Conservation (phyloP, 2,888 invertebrate species). For the Odontomyia ornata region DNA sequence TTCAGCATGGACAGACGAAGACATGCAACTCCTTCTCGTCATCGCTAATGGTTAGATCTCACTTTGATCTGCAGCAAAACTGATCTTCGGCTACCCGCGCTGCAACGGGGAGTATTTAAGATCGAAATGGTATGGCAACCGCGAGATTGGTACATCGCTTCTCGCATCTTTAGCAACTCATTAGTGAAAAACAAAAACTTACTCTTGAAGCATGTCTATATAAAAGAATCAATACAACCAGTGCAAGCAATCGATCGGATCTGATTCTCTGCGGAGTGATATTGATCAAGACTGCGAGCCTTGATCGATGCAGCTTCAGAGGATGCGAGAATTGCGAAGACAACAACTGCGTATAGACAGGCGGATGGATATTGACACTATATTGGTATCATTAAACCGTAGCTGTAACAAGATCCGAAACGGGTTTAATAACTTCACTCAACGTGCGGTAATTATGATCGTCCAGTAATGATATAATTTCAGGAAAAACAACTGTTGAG, state of each 20-base stretch:
- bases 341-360: not conserved
- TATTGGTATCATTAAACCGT: constrained; percentile 22
- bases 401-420: constrained; percentile 31
- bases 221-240: not conserved
- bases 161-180: not conserved
- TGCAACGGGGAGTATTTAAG: not conserved
- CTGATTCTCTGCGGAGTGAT: not conserved
- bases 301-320: not conserved
- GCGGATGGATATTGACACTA: not conserved
- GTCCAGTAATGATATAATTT: constrained; percentile 46
- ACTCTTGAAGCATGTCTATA: not conserved
- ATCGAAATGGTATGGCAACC: constrained; percentile 22
- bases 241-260: not conserved
- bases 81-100: not conserved
- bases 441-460: constrained; percentile 47
- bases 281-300: not conserved
- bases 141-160: constrained; percentile 18
- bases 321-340: not conserved
- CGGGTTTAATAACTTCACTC: constrained; percentile 48
- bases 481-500: constrained; percentile 41
- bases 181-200: not conserved
- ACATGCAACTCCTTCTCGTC: not conserved
- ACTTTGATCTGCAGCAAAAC: not conserved
- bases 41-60: not conserved
- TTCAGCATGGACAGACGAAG: not conserved